Evolutionary conservation across 2,888 invertebrate species (phyloP), one percentile per base, ranked within the genome.

Genomic region (Crepidodera aurea): DNA sequence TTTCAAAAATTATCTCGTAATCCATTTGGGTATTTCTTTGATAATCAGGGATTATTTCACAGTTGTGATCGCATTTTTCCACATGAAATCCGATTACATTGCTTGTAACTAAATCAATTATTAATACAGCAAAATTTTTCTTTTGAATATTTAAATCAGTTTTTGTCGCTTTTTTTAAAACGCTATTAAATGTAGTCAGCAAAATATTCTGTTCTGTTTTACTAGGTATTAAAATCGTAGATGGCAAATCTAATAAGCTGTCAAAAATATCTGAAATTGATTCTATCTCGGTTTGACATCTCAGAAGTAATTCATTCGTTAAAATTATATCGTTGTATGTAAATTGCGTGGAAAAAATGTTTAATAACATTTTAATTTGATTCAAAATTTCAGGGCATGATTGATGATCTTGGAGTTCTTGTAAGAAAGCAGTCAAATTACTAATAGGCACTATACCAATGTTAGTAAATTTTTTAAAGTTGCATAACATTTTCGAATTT

Each of bases 381-480:
- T 2, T 4, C 12, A 51, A 34, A 19, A 32, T 12, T 13, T 7
- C 13, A 13, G 10, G 4, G 13, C 51, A 46, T 48, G 15, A 27
- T 12, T 7, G n/a, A 12, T n/a, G 10, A 29, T 54, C 29, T 13
- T 1, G 1, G 12, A 57, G 2, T 13, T n/a, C 16, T 18, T 29
- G 18, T 32, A 57, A 16, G 12, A 15, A 1, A 0, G 16, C 34
- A 1, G 39, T 48, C 12, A 57, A 6, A n/a, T 57, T 48, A 1
- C 10, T 39, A 7, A 10, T 22, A 0, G 27, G 16, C 1, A 57
- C 48, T 19, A 57, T 27, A 16, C 48, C 57, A 29, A 57, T 7
- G n/a, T 57, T 57, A 25, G 37, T 48, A 18, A 48, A 12, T 6
- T 48, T 48, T 39, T 27, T 16, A 12, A 57, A 57, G 1, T 22